Evolutionary conservation across 2,888 invertebrate species (phyloP).

Genomic region (Dysmachus trigonus): DNA sequence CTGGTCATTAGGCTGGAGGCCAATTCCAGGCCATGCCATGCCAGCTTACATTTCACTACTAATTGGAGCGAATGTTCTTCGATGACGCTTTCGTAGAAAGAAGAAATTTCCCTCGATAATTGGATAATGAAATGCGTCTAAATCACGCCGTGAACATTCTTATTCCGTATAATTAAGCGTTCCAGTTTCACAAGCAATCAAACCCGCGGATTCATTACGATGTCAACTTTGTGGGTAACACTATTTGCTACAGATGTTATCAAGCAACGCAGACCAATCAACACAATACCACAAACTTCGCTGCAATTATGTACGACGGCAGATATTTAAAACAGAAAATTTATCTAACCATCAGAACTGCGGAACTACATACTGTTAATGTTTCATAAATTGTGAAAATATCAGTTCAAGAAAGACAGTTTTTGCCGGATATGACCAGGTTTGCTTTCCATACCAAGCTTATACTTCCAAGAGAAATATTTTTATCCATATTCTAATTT

Average conservation of each 20-base stretch:
- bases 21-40: neutral
- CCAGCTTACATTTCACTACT: neutral
- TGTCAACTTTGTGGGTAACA: neutral
- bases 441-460: too few species aligned
- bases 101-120: conserved; percentile 15
- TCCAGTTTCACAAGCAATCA: neutral
- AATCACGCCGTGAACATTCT: neutral
- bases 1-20: neutral
- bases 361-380: neutral
- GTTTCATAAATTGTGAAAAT: neutral
- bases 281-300: neutral
- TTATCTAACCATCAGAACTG: neutral
- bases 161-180: neutral
- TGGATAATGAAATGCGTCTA: conserved; percentile 3
- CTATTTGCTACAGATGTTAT: neutral
- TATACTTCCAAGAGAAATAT: too few species aligned
- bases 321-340: neutral
- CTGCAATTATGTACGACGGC: neutral
- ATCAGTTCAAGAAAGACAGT: neutral
- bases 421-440: neutral
- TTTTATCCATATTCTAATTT: too few species aligned
- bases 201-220: neutral
- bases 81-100: conserved; percentile 5
- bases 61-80: conserved; percentile 3
- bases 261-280: neutral